Evolutionary conservation across 2,797 vertebrate species (phyloP).

Genomic region (Poecilia velifera): DNA sequence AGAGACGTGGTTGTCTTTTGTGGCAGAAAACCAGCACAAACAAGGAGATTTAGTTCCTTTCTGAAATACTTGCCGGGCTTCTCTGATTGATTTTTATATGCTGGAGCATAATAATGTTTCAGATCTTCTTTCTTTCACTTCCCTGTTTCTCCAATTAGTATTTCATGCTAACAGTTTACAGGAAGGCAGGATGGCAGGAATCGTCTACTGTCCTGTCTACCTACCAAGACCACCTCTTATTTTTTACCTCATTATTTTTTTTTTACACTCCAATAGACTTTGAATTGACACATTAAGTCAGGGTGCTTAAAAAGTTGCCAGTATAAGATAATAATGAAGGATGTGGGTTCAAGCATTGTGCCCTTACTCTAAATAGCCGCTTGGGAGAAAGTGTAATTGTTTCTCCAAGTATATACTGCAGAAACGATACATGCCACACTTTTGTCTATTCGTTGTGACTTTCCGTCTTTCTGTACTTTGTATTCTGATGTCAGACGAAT

Average conservation of each 20-base stretch:
- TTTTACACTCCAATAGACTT: conserved; percentile 11
- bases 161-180: conserved; percentile 45
- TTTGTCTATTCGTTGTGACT: conserved; percentile 46
- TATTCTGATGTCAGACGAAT: conserved; percentile 56
- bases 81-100: conserved; percentile 14
- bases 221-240: conserved; percentile 73
- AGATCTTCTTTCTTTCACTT: conserved; percentile 25
- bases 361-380: not conserved
- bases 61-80: conserved; percentile 12
- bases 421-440: conserved; percentile 5
- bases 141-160: conserved; percentile 25
- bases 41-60: conserved; percentile 31
- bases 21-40: conserved; percentile 15
- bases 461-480: conserved; percentile 45
- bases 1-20: conserved; percentile 31
- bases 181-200: conserved; percentile 48
- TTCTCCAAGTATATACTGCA: not conserved
- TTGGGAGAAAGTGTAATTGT: not conserved
- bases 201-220: conserved; percentile 12
- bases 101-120: conserved; percentile 29
- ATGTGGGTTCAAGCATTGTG: not conserved
- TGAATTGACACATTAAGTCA: not conserved
- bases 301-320: not conserved
- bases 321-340: not conserved
- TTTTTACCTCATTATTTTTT: conserved; percentile 50